Conservation (phyloP, 1,140 invertebrate species). For the Dendroctonus ponderosae region DNA sequence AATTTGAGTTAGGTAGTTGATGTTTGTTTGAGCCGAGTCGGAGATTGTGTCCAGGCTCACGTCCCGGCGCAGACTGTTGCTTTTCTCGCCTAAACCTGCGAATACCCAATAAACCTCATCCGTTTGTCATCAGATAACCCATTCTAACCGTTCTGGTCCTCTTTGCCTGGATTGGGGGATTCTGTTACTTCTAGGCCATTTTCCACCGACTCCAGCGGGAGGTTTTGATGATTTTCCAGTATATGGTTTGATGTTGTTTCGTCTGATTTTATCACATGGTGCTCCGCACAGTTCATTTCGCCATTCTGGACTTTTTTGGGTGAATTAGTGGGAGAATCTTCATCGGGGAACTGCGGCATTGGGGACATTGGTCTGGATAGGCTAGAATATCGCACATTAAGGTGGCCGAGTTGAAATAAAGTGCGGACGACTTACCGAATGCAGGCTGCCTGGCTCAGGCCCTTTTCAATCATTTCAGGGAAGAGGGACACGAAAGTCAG, state of each 20-base stretch:
- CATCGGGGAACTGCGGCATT: constrained; percentile 64
- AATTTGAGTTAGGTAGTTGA: constrained; percentile 59
- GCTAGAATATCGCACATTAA: constrained; percentile 49
- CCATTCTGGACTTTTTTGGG: constrained; percentile 18
- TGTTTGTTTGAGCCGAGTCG: constrained; percentile 55
- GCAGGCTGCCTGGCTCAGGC: constrained; percentile 80
- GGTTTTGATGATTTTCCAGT: constrained; percentile 6
- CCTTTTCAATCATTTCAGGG: constrained; percentile 86
- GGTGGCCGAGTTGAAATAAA: not conserved
- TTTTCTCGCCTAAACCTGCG: constrained; percentile 50
- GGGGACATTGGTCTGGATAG: constrained; percentile 78
- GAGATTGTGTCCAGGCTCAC: constrained; percentile 62
- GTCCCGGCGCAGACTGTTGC: constrained; percentile 58
- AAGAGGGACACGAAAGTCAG: constrained; percentile 87
- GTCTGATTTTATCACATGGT: not conserved
- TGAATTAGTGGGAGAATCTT: constrained; percentile 42
- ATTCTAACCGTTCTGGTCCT: constrained; percentile 20
- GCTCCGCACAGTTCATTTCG: not conserved
- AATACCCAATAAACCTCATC: constrained; percentile 1
- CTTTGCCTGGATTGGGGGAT: constrained; percentile 7
- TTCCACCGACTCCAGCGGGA: constrained; percentile 12
- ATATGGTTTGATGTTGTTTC: constrained; percentile 23
- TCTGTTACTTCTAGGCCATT: constrained; percentile 31
- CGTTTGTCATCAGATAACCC: not conserved
- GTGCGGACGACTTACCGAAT: constrained; percentile 58